These are phyloP conservation scores for Sinonovacula constricta DNA, from an alignment of 1,140 invertebrate genomes.

Conservation along the genomic window DNA sequence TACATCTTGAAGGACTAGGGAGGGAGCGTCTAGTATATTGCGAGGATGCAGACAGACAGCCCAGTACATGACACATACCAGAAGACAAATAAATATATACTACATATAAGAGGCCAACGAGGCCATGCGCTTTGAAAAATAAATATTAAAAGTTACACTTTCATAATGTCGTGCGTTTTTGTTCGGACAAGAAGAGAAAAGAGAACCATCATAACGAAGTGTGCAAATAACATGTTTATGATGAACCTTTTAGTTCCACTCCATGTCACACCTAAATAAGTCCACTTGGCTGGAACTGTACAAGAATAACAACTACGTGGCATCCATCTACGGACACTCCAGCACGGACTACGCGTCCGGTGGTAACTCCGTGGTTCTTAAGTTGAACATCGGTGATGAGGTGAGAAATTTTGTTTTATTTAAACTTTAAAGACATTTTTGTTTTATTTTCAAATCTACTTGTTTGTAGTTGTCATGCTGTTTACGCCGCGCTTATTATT, in stretches of 20 bases:
- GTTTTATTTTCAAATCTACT: not conserved
- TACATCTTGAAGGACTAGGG: too few relatives aligned
- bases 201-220: too few relatives aligned
- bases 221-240: too few relatives aligned
- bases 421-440: not conserved
- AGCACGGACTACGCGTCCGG: slow-evolving; percentile 13
- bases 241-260: slow-evolving; percentile 45
- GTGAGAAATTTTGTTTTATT: not conserved
- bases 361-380: slow-evolving; percentile 39
- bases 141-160: too few relatives aligned
- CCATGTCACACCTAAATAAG: slow-evolving; percentile 21
- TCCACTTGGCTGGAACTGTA: slow-evolving; percentile 45
- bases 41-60: too few relatives aligned
- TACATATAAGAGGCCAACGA: too few relatives aligned
- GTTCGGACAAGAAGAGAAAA: too few relatives aligned
- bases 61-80: too few relatives aligned
- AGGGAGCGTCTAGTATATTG: too few relatives aligned
- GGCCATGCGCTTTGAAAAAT: too few relatives aligned
- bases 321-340: slow-evolving; percentile 35
- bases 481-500: not conserved
- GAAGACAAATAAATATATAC: too few relatives aligned
- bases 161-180: too few relatives aligned
- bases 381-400: slow-evolving; percentile 24
- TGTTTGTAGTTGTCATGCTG: not conserved
- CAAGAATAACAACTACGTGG: slow-evolving; percentile 27